These are phyloP conservation scores for Vireo griseus DNA, from an alignment of 2,797 vertebrate species.

Conservation along the genomic window DNA sequence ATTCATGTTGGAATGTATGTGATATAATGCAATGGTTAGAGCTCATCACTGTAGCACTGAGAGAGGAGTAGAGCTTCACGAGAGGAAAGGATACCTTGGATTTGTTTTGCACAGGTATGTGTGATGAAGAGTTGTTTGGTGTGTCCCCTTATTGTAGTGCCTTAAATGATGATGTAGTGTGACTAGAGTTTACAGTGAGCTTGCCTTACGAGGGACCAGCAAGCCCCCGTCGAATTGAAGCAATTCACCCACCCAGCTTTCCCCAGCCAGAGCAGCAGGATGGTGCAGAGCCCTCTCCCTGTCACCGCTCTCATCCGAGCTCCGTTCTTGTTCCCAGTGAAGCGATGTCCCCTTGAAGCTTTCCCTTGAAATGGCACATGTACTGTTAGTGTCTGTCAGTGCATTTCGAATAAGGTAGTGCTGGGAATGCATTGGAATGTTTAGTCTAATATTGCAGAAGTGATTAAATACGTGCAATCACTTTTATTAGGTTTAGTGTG, in stretches of 20 bases:
- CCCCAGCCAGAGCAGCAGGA: slow-evolving; percentile 64
- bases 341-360: slow-evolving; percentile 55
- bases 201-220: slow-evolving; percentile 83
- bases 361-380: slow-evolving; percentile 59
- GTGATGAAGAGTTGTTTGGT: slow-evolving; percentile 81
- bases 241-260: slow-evolving; percentile 68
- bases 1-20: slow-evolving; percentile 82
- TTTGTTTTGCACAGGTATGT: slow-evolving; percentile 88
- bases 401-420: slow-evolving; percentile 65
- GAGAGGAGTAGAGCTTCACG: slow-evolving; percentile 70
- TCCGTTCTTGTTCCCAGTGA: slow-evolving; percentile 50
- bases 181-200: slow-evolving; percentile 85
- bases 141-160: slow-evolving; percentile 83
- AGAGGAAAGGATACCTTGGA: slow-evolving; percentile 76
- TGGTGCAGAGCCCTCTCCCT: slow-evolving; percentile 68
- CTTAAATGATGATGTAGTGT: slow-evolving; percentile 85
- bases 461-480: slow-evolving; percentile 75
- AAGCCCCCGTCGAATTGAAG: slow-evolving; percentile 73
- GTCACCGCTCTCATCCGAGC: slow-evolving; percentile 30
- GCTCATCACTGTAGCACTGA: slow-evolving; percentile 83
- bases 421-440: slow-evolving; percentile 70
- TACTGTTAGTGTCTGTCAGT: slow-evolving; percentile 68
- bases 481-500: slow-evolving; percentile 60
- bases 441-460: slow-evolving; percentile 64
- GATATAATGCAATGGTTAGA: slow-evolving; percentile 80